Evolutionary conservation across 2,113 vertebrate species (phyloP).

Genomic region (Hippocampus barbouri): DNA sequence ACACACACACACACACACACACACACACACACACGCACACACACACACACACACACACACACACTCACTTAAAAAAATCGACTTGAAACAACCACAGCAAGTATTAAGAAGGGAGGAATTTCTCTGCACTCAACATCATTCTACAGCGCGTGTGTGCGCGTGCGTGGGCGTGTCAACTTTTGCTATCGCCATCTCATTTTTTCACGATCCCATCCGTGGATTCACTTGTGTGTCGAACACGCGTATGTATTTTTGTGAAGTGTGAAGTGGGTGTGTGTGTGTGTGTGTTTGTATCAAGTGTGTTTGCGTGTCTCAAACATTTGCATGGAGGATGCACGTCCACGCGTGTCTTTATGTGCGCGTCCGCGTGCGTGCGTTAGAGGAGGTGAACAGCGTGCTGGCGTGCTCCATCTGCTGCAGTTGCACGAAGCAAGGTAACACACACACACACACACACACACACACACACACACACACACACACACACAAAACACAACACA

Average conservation of each 20-base stretch:
- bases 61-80: background rate
- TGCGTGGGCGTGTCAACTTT: no score
- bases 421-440: constrained; percentile 42
- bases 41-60: background rate
- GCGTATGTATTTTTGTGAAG: constrained; percentile 15
- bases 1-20: background rate
- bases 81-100: background rate
- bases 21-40: background rate
- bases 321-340: no score
- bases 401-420: constrained; percentile 59
- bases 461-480: constrained; percentile 25
- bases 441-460: constrained; percentile 22
- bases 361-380: constrained; percentile 18
- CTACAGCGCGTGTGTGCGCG: background rate
- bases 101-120: background rate
- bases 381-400: constrained; percentile 47
- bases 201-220: no score
- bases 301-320: background rate
- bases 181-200: no score
- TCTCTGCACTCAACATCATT: background rate
- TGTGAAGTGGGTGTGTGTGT: constrained; percentile 7
- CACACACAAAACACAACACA: constrained; percentile 24
- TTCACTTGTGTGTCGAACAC: constrained; percentile 3
- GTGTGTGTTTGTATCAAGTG: background rate
- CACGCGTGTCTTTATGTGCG: constrained; percentile 9